Base-by-base conservation (phyloP, 2,113 vertebrate genomes). In the Epinephelus moara region DNA sequence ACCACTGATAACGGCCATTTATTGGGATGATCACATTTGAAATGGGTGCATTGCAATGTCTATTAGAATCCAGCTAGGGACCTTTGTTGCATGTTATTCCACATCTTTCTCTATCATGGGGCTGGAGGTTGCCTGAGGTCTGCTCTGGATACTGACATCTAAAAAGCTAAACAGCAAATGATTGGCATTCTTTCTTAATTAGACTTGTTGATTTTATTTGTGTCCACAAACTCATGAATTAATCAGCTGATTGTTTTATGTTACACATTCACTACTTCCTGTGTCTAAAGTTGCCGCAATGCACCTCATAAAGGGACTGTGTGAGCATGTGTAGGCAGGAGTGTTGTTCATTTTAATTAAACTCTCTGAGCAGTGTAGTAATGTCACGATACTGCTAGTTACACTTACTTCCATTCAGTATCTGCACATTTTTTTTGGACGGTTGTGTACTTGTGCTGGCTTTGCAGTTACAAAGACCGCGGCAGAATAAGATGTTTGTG, bases 401-500 rank as follows among this genome's bases (percentile, higher is more conserved):
- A 45, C 50, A 45, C 50, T 67, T 17, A 55, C 30, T 70, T n/a
- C 19, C 84, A 60, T 75, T 69, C 23, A 85, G 25, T 62, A 50
- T 33, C 49, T 70, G 37, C 67, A 57, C 45, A 15, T 64, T 68
- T 75, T n/a, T 55, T 45, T n/a, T 55, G 73, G 45, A 4, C 1
- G 12, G 59, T 47, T 27, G 74, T 68, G 69, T 53, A 52, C 68
- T 71, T 6, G 10, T 68, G 75, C 27, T 42, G 8, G 71, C 81
- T 78, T 63, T 80, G 79, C n/a, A 70, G 81, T 72, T 75, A 67
- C 50, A 62, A 69, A 75, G 23, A 56, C 62, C 19, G 23, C 42
- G 56, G 56, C 17, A 49, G 70, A 85, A 73, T 70, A 19, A 75
- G 81, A 86, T 75, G 63, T 81, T 84, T 89, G 75, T 85, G 73